Conservation (phyloP, 2,797 vertebrate genomes). For the Xenopus petersii region DNA sequence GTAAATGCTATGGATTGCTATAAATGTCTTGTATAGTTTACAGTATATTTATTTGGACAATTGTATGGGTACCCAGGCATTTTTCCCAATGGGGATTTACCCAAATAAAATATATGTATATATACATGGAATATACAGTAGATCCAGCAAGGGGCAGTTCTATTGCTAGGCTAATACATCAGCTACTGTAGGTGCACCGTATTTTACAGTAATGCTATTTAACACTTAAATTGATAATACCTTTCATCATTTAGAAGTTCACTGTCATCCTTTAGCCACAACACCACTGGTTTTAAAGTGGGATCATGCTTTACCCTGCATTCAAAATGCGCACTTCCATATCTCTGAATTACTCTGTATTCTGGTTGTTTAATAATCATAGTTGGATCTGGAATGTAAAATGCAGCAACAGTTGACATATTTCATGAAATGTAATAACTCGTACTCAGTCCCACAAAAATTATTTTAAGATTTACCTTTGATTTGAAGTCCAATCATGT, state of each 20-base stretch:
- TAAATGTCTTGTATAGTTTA: too few relatives aligned
- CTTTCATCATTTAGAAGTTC: slow-evolving; percentile 87
- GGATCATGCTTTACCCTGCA: slow-evolving; percentile 90
- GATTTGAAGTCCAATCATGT: slow-evolving; percentile 85
- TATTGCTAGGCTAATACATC: too few relatives aligned
- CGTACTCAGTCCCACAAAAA: not conserved
- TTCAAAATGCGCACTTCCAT: slow-evolving; percentile 80
- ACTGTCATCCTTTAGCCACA: slow-evolving; percentile 83
- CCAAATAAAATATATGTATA: too few relatives aligned
- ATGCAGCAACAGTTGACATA: slow-evolving; percentile 50
- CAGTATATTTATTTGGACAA: too few relatives aligned
- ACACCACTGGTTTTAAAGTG: slow-evolving; percentile 74
- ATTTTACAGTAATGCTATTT: not conserved
- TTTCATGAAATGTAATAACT: not conserved
- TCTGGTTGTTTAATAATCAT: slow-evolving; percentile 88
- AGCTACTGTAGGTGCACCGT: too few relatives aligned
- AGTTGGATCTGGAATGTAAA: slow-evolving; percentile 83
- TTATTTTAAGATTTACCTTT: slow-evolving; percentile 79
- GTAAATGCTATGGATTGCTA: too few relatives aligned
- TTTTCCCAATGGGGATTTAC: too few relatives aligned
- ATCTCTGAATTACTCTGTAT: slow-evolving; percentile 81
- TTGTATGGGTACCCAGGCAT: too few relatives aligned
- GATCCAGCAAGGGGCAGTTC: too few relatives aligned
- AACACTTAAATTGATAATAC: slow-evolving; percentile 57
- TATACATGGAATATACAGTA: too few relatives aligned